A percentile compares a stretch with the other conserved stretches of the same genome.
phyloP scores from a whole-genome alignment of 2,888 invertebrate genomes.

The Gasteruption jaculator region DNA sequence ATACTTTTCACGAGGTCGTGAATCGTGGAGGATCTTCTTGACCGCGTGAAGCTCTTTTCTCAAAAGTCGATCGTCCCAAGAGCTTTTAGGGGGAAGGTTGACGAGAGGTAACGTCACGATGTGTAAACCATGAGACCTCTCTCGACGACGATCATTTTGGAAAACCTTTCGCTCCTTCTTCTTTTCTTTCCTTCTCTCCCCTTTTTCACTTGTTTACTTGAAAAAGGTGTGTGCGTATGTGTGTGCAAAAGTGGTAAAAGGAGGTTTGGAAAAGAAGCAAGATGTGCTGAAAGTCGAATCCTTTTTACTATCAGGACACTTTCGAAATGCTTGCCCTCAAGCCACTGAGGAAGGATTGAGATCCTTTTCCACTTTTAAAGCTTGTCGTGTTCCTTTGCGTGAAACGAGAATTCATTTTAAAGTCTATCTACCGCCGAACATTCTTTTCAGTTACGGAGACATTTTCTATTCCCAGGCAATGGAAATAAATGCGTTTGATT shows the following conservation, averaged over 20 bases:
- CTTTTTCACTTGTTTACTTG: no score
- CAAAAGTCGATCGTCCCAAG: constrained; percentile 30
- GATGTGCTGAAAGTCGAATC: constrained; percentile 27
- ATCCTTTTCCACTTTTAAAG: constrained; percentile 12
- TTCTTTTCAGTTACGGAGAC: no score
- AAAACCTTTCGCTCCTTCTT: constrained; percentile 23
- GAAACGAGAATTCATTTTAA: constrained; percentile 23
- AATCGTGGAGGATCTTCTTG: constrained; percentile 36
- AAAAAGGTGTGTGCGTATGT: no score
- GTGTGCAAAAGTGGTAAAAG: constrained; percentile 19
- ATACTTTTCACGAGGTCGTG: constrained; percentile 29
- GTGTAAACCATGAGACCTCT: constrained; percentile 45
- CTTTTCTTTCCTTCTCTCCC: constrained; percentile 19
- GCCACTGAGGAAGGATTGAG: constrained; percentile 7
- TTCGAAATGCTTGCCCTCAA: constrained; percentile 16
- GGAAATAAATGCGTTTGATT: no score
- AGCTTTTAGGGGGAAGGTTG: constrained; percentile 37
- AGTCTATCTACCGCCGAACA: no score
- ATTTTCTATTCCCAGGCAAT: no score
- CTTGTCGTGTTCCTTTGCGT: no score
- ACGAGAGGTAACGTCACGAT: constrained; percentile 37
- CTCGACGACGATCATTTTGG: constrained; percentile 30
- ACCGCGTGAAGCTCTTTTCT: constrained; percentile 28
- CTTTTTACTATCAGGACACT: constrained; percentile 31
- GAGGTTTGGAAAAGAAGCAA: constrained; percentile 10